Percentiles rank a stretch among this genome's conserved stretches.
These are phyloP conservation scores for Acanthacorydalis orientalis DNA, from an alignment of 2,888 invertebrate genomes.

Conservation along the genomic window DNA sequence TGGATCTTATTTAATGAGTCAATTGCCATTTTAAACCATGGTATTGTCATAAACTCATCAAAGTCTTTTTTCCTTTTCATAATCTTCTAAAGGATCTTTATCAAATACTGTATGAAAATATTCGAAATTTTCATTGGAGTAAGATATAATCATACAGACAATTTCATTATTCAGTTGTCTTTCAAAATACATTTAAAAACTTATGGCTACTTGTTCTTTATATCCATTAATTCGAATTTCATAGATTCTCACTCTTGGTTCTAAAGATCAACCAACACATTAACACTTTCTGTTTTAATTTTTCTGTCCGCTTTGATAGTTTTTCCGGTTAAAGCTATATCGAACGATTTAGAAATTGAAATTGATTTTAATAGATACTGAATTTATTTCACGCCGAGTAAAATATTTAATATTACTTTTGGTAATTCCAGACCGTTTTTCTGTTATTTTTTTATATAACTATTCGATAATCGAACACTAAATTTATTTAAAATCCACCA, in stretches of 20 bases:
- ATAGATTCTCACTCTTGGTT: slow-evolving; percentile 47
- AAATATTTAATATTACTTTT: slow-evolving; percentile 92
- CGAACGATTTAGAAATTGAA: slow-evolving; percentile 73
- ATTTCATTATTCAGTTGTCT: slow-evolving; percentile 84
- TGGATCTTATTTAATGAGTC: slow-evolving; percentile 92
- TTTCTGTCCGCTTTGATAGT: slow-evolving; percentile 80
- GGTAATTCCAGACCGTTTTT: slow-evolving; percentile 85
- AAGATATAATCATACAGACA: slow-evolving; percentile 87
- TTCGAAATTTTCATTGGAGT: slow-evolving; percentile 88
- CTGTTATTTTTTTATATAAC: slow-evolving; percentile 83
- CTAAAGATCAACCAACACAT: slow-evolving; percentile 81
- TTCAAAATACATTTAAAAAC: slow-evolving; percentile 65
- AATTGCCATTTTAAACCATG: slow-evolving; percentile 82
- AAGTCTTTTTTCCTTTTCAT: slow-evolving; percentile 76
- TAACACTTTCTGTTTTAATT: slow-evolving; percentile 88
- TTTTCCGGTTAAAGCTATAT: slow-evolving; percentile 86
- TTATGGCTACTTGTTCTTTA: slow-evolving; percentile 72
- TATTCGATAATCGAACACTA: slow-evolving; percentile 91
- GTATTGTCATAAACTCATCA: slow-evolving; percentile 79
- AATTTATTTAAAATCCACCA: slow-evolving; percentile 90
- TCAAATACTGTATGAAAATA: slow-evolving; percentile 74
- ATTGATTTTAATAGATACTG: slow-evolving; percentile 71
- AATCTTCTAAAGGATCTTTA: slow-evolving; percentile 67
- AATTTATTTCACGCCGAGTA: slow-evolving; percentile 95
- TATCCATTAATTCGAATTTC: slow-evolving; percentile 58